Evolutionary conservation across 2,888 invertebrate genomes (phyloP).

Genomic region (Chrysomela aeneicollis): DNA sequence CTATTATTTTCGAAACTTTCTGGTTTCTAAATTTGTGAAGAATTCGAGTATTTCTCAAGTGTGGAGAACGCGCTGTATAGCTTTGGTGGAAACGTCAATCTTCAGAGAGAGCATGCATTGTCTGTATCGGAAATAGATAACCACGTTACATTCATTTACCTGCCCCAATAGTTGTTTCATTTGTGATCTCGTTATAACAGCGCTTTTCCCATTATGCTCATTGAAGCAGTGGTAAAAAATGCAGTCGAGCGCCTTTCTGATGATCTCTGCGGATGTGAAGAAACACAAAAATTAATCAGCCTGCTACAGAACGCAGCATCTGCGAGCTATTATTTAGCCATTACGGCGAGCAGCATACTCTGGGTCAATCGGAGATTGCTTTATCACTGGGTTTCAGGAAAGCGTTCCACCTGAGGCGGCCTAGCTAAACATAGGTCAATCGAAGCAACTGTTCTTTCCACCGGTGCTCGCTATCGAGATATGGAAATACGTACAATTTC

Average conservation of each 20-base stretch:
- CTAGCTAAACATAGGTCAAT: neutral
- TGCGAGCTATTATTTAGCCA: neutral
- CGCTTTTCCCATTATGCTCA: neutral
- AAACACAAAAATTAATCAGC: neutral
- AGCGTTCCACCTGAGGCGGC: neutral
- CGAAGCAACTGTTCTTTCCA: neutral
- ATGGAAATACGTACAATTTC: constrained; percentile 2
- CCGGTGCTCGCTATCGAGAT: neutral
- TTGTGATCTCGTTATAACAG: neutral
- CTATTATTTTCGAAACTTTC: no score
- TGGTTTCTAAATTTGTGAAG: no score
- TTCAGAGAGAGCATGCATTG: no score
- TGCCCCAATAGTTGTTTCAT: no score
- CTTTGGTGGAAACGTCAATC: no score
- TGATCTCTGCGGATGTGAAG: constrained; percentile 1
- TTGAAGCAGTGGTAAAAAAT: neutral
- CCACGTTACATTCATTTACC: no score
- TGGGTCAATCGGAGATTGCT: constrained; percentile 1
- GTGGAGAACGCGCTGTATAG: no score
- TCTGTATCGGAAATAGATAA: no score
- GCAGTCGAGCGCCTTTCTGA: neutral
- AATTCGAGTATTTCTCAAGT: no score
- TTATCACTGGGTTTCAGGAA: neutral
- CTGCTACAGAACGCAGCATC: neutral
- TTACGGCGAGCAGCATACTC: neutral